Conservation (phyloP, 2,888 invertebrate genomes). For the Netelia fuscicornis region DNA sequence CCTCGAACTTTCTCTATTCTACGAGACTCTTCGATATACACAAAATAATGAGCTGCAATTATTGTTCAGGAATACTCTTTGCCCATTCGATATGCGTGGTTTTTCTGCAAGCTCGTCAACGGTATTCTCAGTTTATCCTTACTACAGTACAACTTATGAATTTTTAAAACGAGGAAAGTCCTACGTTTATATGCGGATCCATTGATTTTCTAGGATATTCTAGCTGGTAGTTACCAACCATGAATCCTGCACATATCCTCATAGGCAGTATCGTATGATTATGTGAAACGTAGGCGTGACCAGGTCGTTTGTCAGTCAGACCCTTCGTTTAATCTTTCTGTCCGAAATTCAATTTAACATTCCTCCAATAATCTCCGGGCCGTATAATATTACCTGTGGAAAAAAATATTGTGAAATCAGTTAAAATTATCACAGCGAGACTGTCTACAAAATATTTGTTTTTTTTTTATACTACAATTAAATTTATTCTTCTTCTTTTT, state of each 20-base stretch:
- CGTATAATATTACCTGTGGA: slow-evolving; percentile 40
- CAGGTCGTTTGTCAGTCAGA: slow-evolving; percentile 63
- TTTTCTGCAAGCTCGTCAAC: not conserved
- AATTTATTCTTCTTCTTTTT: slow-evolving; percentile 55
- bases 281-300: slow-evolving; percentile 76
- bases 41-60: not conserved
- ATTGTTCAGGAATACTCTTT: not conserved
- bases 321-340: slow-evolving; percentile 63
- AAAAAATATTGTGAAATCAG: slow-evolving; percentile 32
- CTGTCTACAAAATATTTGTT: slow-evolving; percentile 21
- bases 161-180: slow-evolving; percentile 34
- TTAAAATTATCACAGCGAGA: slow-evolving; percentile 29
- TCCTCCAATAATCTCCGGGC: slow-evolving; percentile 21
- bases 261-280: slow-evolving; percentile 72
- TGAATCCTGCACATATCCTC: slow-evolving; percentile 33
- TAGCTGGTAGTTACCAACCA: slow-evolving; percentile 55
- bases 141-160: not conserved
- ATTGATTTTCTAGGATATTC: slow-evolving; percentile 46
- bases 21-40: too few species aligned
- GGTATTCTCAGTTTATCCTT: slow-evolving; percentile 13
- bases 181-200: slow-evolving; percentile 25
- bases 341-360: slow-evolving; percentile 59
- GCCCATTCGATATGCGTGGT: slow-evolving; percentile 1
- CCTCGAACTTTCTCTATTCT: too few species aligned
- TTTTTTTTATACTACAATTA: slow-evolving; percentile 35